A percentile compares a stretch with the other conserved stretches of the same genome.
Evolutionary conservation across 2,888 invertebrate genomes (phyloP).

Genomic region (Laspeyria flexula): DNA sequence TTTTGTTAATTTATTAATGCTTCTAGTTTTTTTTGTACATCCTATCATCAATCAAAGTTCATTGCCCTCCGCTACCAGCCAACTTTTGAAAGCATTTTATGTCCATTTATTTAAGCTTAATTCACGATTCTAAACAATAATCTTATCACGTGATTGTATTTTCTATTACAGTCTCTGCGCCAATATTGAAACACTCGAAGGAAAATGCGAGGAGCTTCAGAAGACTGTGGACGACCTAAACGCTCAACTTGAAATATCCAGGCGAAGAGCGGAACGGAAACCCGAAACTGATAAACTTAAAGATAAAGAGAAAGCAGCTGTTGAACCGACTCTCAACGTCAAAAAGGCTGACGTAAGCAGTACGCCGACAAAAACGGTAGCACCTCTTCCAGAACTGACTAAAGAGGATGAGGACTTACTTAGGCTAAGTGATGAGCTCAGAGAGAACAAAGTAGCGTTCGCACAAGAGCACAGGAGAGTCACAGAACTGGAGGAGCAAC

Average conservation of each 20-base stretch:
- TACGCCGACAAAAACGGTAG: slow-evolving; percentile 67
- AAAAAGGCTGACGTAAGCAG: slow-evolving; percentile 65
- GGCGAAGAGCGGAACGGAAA: slow-evolving; percentile 85
- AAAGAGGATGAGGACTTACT: slow-evolving; percentile 84
- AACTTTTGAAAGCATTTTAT: too few relatives aligned
- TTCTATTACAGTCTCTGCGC: slow-evolving; percentile 87
- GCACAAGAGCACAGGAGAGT: slow-evolving; percentile 90
- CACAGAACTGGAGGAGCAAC: slow-evolving; percentile 91
- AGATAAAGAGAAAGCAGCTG: slow-evolving; percentile 68
- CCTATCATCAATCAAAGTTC: too few relatives aligned
- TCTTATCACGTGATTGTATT: not conserved
- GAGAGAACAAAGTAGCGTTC: slow-evolving; percentile 89
- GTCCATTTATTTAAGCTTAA: too few relatives aligned
- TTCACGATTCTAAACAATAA: too few relatives aligned
- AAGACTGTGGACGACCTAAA: slow-evolving; percentile 92
- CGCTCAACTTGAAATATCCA: slow-evolving; percentile 86
- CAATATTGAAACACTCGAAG: slow-evolving; percentile 92
- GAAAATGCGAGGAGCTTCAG: slow-evolving; percentile 93
- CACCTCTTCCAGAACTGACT: slow-evolving; percentile 79
- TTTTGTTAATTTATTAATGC: too few relatives aligned
- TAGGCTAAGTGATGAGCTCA: slow-evolving; percentile 89
- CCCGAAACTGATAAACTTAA: slow-evolving; percentile 77
- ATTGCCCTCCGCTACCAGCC: too few relatives aligned
- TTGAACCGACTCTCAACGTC: slow-evolving; percentile 52
- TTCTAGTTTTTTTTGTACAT: too few relatives aligned